phyloP scores from a whole-genome alignment of 2,113 vertebrate species.

The Labeo catla region DNA sequence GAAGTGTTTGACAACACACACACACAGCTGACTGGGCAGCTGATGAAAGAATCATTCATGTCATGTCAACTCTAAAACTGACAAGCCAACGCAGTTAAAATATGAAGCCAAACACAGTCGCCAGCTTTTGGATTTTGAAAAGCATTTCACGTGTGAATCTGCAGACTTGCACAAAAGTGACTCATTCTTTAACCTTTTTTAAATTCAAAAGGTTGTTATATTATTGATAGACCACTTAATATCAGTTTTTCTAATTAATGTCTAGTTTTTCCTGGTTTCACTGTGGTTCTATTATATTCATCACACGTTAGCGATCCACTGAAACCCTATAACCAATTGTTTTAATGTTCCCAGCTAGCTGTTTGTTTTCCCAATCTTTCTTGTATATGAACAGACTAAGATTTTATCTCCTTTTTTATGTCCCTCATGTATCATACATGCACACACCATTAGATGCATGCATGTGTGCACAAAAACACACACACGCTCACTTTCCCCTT shows the following conservation, averaged over 20 bases:
- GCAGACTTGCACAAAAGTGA: not conserved
- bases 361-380: slow-evolving; percentile 22
- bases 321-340: slow-evolving; percentile 29
- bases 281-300: too few relatives aligned
- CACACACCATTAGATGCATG: slow-evolving; percentile 43
- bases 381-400: slow-evolving; percentile 14
- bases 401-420: not conserved
- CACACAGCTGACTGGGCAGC: slow-evolving; percentile 24
- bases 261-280: not conserved
- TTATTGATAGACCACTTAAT: not conserved
- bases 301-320: not conserved
- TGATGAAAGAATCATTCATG: slow-evolving; percentile 47
- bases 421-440: not conserved
- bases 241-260: not conserved
- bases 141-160: not conserved
- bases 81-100: slow-evolving; percentile 40
- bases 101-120: slow-evolving; percentile 6
- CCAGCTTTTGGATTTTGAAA: slow-evolving; percentile 15
- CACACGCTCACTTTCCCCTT: slow-evolving; percentile 43
- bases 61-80: slow-evolving; percentile 40
- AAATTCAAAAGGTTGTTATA: not conserved
- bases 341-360: not conserved
- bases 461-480: slow-evolving; percentile 23
- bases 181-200: not conserved
- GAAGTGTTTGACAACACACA: slow-evolving; percentile 11